Conservation (phyloP, 1,140 invertebrate species). For the Sitodiplosis mosellana region DNA sequence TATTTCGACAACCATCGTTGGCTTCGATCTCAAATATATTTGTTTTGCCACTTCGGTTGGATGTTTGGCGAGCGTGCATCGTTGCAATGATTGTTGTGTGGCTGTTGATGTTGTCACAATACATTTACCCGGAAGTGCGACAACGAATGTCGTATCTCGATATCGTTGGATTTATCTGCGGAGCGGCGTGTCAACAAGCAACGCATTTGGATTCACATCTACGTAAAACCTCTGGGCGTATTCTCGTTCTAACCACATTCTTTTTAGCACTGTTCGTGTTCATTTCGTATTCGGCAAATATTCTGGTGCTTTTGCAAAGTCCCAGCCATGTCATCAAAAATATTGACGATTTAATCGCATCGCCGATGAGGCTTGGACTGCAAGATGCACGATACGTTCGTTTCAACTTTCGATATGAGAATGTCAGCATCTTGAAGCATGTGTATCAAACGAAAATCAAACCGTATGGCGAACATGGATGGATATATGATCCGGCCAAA, state of each 20-base stretch:
- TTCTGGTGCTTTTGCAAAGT: constrained; percentile 37
- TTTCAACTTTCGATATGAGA: too few relatives aligned
- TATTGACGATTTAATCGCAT: constrained; percentile 11
- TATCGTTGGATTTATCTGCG: constrained; percentile 29
- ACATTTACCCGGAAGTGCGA: constrained; percentile 13
- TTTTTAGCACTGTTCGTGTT: constrained; percentile 8
- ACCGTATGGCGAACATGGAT: constrained; percentile 29
- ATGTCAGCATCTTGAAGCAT: too few relatives aligned
- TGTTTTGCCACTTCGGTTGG: constrained; percentile 36
- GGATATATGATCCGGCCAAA: constrained; percentile 23
- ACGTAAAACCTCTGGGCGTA: constrained; percentile 19
- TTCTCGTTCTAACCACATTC: constrained; percentile 32
- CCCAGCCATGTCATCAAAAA: constrained; percentile 32
- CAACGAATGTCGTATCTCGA: constrained; percentile 24
- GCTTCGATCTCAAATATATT: constrained; percentile 48
- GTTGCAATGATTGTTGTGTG: constrained; percentile 17
- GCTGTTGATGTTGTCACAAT: constrained; percentile 13
- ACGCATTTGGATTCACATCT: constrained; percentile 25
- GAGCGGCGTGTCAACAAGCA: constrained; percentile 42
- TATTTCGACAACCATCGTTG: constrained; percentile 37
- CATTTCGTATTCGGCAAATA: constrained; percentile 26
- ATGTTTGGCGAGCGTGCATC: constrained; percentile 36
- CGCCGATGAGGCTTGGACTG: background rate
- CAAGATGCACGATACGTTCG: too few relatives aligned
- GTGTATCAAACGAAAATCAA: constrained; percentile 27